Base-by-base conservation (phyloP, 2,888 invertebrate genomes). In the Halocaridina rubra region DNA sequence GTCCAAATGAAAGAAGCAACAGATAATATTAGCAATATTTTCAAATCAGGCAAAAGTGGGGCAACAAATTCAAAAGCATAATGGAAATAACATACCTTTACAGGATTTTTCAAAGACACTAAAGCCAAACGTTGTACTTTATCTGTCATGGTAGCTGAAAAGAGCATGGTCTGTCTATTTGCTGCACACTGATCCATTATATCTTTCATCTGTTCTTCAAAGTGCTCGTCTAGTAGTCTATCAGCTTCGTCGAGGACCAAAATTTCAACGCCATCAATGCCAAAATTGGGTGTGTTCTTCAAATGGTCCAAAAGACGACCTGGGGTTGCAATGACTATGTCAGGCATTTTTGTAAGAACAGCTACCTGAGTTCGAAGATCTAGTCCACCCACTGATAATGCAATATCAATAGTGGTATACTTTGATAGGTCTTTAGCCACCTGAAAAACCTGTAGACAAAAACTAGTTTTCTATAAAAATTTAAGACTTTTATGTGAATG, bases 131-230 rank as follows among this genome's bases (percentile, higher is more conserved):
- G 98, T 91, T 97, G 95, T 0, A 98, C 98, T 91, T 96, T 95
- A 80, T 98, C 98, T n/a, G 98, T 98, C 98, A 99, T 99, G 16
- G 99, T 99, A 46, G 99, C 99, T 0, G 99, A 99, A 92, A 99
- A 99, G 84, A 99, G 92, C 94, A 99, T 96, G 0, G 98, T 99
- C 92, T 99, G 99, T 10, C 98, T 93, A 19, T 95, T 96, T 82
- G 94, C 93, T 0, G 97, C 94, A 91, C 99, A 99, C 89, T 97
- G 95, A 22, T 95, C 94, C 75, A 99, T 96, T 89, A 99, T 97
- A 92, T 99, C 98, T 90, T 98, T 98, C 97, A 99, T 98, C 91
- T 99, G 99, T 89, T 98, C 98, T 0, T 97, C 97, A 92, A 99
- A 99, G 91, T 97, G 97, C 90, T 99, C 98, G 91, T 99, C 99